A percentile compares a stretch with the other conserved stretches of the same genome.
phyloP scores from a whole-genome alignment of 2,888 invertebrate species.

The Rhagium mordax region DNA sequence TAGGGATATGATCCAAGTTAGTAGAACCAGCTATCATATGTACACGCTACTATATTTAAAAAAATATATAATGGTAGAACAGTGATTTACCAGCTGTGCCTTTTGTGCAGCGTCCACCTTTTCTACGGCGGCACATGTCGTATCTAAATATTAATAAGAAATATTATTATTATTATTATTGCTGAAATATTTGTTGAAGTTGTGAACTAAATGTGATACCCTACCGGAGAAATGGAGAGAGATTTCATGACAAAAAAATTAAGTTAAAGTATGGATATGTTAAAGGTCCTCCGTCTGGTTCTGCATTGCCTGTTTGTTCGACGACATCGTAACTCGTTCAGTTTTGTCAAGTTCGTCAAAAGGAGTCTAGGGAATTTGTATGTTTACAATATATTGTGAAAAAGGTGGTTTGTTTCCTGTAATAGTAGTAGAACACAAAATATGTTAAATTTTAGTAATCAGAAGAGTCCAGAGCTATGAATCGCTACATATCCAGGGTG shows the following conservation, averaged over 20 bases:
- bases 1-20: constrained; percentile 42
- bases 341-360: background rate
- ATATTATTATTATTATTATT: constrained; percentile 12
- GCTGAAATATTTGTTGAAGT: background rate
- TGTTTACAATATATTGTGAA: background rate
- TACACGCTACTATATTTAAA: constrained; percentile 43
- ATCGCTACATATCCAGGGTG: too few relatives aligned
- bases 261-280: background rate
- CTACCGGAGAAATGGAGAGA: background rate
- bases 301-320: background rate
- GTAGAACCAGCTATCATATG: constrained; percentile 48
- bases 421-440: background rate
- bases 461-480: background rate
- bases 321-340: background rate
- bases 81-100: constrained; percentile 93
- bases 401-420: background rate
- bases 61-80: constrained; percentile 35
- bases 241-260: background rate
- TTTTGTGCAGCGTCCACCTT: constrained; percentile 97
- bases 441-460: background rate
- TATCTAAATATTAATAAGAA: constrained; percentile 78
- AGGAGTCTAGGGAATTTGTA: background rate
- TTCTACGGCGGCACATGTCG: constrained; percentile 97
- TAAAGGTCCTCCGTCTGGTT: background rate
- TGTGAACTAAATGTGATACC: background rate